phyloP scores from a whole-genome alignment of 23 tunicate species.

The Aplidium turbinatum region DNA sequence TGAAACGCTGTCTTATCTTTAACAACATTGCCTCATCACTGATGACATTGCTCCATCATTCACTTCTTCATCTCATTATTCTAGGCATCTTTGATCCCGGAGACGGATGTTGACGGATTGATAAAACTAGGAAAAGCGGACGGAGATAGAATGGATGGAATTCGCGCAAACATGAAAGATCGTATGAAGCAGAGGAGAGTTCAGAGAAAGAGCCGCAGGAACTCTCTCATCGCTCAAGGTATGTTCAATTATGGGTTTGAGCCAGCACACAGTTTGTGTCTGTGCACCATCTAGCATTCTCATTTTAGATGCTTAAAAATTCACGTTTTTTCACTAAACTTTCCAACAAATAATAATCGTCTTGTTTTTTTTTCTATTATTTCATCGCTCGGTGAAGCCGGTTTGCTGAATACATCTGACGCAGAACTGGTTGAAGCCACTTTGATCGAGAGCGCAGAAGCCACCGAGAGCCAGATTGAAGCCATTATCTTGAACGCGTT shows the following conservation, averaged over 20 bases:
- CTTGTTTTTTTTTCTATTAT: background rate
- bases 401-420: constrained; percentile 37
- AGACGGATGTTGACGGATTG: constrained; percentile 36
- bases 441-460: constrained; percentile 29
- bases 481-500: constrained; percentile 55
- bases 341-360: too few species aligned
- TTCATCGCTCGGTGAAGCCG: background rate
- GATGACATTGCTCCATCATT: too few species aligned
- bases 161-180: constrained; percentile 82
- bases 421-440: constrained; percentile 52
- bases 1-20: too few species aligned
- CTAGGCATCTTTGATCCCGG: constrained; percentile 57
- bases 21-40: too few species aligned
- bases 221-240: constrained; percentile 45
- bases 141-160: constrained; percentile 34
- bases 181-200: constrained; percentile 75
- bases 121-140: constrained; percentile 15
- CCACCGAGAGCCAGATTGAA: constrained; percentile 35
- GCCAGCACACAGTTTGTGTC: too few species aligned
- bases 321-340: too few species aligned
- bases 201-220: constrained; percentile 56
- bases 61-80: background rate
- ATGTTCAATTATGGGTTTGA: background rate
- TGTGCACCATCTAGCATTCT: too few species aligned
- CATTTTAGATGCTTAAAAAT: background rate